A percentile compares a stretch with the other conserved stretches of the same genome.
These are phyloP conservation scores for Clarias platycephalus DNA, from an alignment of 2,797 vertebrate genomes.

Conservation along the genomic window DNA sequence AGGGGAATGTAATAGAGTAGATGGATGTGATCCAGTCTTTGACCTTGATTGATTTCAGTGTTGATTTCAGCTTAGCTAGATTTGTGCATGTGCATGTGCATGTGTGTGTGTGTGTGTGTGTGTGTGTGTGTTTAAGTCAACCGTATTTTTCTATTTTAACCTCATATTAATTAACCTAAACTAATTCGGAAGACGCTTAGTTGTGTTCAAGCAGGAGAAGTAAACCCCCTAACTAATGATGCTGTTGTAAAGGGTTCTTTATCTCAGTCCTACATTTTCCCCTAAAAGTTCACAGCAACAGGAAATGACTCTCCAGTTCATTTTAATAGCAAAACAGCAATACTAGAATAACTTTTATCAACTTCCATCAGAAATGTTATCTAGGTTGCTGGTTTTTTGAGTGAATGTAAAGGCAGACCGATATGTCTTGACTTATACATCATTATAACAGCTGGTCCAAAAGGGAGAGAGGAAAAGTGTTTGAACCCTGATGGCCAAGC, in stretches of 20 bases:
- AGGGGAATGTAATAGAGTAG: conserved; percentile 23
- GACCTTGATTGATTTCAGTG: conserved; percentile 33
- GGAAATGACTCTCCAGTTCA: background rate
- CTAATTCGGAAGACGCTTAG: background rate
- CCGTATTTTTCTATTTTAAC: conserved; percentile 28
- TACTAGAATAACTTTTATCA: background rate
- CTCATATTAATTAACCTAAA: background rate
- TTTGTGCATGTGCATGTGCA: background rate
- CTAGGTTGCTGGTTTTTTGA: background rate
- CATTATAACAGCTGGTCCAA: conserved; percentile 62
- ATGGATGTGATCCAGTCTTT: conserved; percentile 28
- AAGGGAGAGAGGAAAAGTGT: conserved; percentile 44
- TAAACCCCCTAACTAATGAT: background rate
- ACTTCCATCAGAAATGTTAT: background rate
- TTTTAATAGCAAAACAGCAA: background rate
- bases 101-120: conserved; percentile 1
- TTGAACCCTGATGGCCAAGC: conserved; percentile 44
- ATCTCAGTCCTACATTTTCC: background rate
- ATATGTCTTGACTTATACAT: conserved; percentile 50
- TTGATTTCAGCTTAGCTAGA: conserved; percentile 29
- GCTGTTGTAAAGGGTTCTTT: background rate
- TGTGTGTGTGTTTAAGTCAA: background rate
- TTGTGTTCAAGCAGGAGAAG: background rate
- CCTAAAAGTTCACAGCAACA: background rate
- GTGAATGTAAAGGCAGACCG: background rate